phyloP scores from a whole-genome alignment of 2,888 invertebrate genomes.

The Thymelicus acteon region DNA sequence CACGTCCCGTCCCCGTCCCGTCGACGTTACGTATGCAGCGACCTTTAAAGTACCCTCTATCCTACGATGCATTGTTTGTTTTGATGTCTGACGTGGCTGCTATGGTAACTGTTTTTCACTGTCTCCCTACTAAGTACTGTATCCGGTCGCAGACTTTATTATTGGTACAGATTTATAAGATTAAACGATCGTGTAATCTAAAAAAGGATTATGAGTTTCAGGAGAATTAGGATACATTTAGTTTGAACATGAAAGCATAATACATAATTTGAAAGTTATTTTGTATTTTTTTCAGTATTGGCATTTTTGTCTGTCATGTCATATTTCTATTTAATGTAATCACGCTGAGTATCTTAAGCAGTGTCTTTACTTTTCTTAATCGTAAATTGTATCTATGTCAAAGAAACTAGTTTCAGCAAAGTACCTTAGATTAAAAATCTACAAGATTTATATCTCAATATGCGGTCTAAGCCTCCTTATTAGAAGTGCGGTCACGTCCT shows the following conservation, averaged over 20 bases:
- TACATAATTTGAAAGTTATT: no score
- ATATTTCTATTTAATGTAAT: no score
- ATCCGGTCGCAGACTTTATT: background rate
- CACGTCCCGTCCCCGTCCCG: no score
- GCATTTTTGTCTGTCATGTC: no score
- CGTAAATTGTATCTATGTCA: no score
- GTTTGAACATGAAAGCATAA: background rate
- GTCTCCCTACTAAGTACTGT: background rate
- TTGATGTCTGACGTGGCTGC: background rate
- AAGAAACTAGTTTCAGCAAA: slow-evolving; percentile 4
- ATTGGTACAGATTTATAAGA: background rate
- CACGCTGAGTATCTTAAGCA: no score
- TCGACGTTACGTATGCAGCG: no score
- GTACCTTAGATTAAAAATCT: slow-evolving; percentile 14
- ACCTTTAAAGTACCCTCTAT: no score
- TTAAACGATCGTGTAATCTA: background rate
- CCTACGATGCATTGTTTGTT: background rate
- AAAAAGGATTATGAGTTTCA: background rate
- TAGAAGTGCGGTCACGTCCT: slow-evolving; percentile 65
- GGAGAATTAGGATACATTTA: background rate
- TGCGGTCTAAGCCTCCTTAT: slow-evolving; percentile 53
- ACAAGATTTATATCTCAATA: slow-evolving; percentile 63
- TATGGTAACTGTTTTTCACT: background rate
- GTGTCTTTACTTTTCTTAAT: no score
- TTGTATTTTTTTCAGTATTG: no score